Evolutionary conservation across 2,113 vertebrate genomes (phyloP), one percentile per base, ranked within the genome.

Genomic region (Bos indicus): DNA sequence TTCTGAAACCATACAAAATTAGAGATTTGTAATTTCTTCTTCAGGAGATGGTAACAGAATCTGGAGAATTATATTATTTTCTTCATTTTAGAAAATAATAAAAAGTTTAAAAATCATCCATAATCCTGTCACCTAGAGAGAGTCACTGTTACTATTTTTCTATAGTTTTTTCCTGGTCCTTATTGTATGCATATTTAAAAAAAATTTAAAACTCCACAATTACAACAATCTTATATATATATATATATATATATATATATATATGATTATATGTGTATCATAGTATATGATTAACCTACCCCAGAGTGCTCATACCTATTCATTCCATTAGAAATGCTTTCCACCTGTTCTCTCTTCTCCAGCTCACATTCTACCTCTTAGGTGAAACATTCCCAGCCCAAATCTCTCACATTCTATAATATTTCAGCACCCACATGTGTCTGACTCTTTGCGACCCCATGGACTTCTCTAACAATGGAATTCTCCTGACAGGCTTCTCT

Each of bases 1-100:
- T 71, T 90, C 71, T 96, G 80, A 97, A 96, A 57, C 78, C 23
- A 83, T 7, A 93, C 62, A 89, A 96, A 95, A 94, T 48, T 51
- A 90, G 84, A 87, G 36, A 48, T 46, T 88, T 81, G 1, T 62
- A 57, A 64, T 92, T 94, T 90, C 48, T 64, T 52, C 52, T 95
- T 94, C 52, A 85, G 74, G 13, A 96, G 26, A 25, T 85, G 23
- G 40, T 56, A 86, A 82, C 16, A 92, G 78, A 92, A 54, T 78
- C 28, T 36, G 43, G n/a, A 51, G 40, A 57, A 67, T 77, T 77
- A 77, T 43, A 77, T 43, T 77, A 77, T 77, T 77, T 77, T 77
- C 71, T 74, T 74, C 36, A 26, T 77, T 54, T 97, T 95, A 88
- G 54, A 46, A 97, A 95, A 95, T 56, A 84, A 46, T 88, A 85